These are phyloP conservation scores for Sylvilagus bachmani DNA, from an alignment of 2,113 vertebrate species.

Conservation along the genomic window DNA sequence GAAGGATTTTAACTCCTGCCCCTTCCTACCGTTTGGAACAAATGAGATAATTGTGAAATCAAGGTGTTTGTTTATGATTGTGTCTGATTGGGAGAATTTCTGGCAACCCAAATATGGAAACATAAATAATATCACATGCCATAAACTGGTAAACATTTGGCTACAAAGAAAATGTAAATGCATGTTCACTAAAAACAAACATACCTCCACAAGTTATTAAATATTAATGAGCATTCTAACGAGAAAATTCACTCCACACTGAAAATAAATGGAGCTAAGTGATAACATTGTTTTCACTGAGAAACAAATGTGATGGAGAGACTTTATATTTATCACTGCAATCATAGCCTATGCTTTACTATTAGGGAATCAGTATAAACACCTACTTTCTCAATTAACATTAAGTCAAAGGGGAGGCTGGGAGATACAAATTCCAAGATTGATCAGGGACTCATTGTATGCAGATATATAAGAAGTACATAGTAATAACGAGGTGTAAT, in stretches of 20 bases:
- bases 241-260: constrained; percentile 36
- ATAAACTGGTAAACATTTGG: constrained; percentile 71
- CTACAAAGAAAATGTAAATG: constrained; percentile 68
- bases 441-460: neutral
- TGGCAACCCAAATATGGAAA: constrained; percentile 68
- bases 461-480: neutral
- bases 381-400: constrained; percentile 75
- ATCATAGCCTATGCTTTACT: constrained; percentile 67
- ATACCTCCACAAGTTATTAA: constrained; percentile 60
- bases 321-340: constrained; percentile 68
- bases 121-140: constrained; percentile 59
- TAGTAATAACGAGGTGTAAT: neutral
- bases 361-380: constrained; percentile 75
- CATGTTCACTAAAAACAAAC: constrained; percentile 59
- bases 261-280: constrained; percentile 74
- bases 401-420: constrained; percentile 22
- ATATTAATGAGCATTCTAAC: constrained; percentile 70
- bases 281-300: constrained; percentile 58
- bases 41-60: constrained; percentile 74
- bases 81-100: constrained; percentile 69
- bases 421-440: constrained; percentile 45
- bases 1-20: constrained; percentile 49
- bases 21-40: constrained; percentile 60
- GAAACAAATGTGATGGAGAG: constrained; percentile 58
- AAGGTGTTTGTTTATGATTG: constrained; percentile 65